These are phyloP conservation scores for Petrolisthes cinctipes DNA, from an alignment of 2,888 invertebrate genomes.

Conservation along the genomic window DNA sequence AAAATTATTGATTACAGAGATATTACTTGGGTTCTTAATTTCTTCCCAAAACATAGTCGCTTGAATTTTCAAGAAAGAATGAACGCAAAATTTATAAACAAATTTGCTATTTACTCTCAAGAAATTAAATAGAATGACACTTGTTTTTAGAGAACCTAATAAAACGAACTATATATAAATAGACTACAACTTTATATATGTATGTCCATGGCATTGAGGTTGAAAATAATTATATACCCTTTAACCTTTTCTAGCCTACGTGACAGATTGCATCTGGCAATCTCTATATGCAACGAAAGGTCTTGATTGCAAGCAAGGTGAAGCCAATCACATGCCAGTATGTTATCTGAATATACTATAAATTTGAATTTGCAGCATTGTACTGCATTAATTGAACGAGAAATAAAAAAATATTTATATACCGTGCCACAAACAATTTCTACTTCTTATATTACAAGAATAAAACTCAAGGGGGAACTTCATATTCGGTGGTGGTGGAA, in stretches of 20 bases:
- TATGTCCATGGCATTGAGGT: background rate
- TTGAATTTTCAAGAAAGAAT: no score
- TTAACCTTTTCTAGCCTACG: conserved; percentile 11
- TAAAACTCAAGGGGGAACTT: no score
- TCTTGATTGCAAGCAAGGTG: background rate
- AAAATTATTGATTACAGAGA: background rate
- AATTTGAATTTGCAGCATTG: no score
- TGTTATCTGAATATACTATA: background rate
- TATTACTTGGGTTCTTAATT: background rate
- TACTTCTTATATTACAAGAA: no score
- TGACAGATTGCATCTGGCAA: background rate
- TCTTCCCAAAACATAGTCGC: background rate
- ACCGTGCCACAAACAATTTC: no score
- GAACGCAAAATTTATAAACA: background rate
- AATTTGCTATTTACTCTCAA: background rate
- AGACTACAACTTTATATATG: background rate
- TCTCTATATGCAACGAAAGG: background rate
- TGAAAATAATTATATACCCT: background rate
- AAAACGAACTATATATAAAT: background rate
- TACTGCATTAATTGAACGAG: no score
- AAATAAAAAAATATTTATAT: no score
- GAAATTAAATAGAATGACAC: background rate
- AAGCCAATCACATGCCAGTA: background rate
- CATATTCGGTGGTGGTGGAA: no score
- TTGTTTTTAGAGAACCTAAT: background rate